Evolutionary conservation across 2,113 vertebrate genomes (phyloP), one percentile per base, ranked within the genome.

Genomic region (Mugil cephalus): DNA sequence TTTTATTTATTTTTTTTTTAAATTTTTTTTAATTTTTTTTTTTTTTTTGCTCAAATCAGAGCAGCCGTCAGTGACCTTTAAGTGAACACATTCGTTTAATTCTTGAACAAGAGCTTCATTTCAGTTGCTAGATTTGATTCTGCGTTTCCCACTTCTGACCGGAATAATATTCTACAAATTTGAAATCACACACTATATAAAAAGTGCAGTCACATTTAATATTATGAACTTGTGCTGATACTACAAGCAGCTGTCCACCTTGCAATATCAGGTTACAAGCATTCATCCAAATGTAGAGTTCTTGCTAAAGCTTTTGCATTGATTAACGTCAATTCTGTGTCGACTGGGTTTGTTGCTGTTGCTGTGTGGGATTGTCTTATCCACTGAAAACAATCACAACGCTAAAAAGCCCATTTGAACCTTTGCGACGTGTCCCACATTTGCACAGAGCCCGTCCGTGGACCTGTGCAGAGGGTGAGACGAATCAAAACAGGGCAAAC

Each of bases 41-140:
- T 48, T n/a, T 13, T 35, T 7, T 4, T 50, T 34, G 42, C 36
- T 63, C 42, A 21, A 53, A 19, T 50, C 11, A n/a, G 18, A 75
- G 40, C 7, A 35, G 19, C 17, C 17, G 18, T 18, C 15, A 4
- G 10, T 46, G 24, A 67, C 64, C 14, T 3, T 47, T 43, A 36
- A 17, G 8, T 50, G 24, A 56, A 43, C 59, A 60, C 11, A 63
- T 77, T 45, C 4, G 24, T 46, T 55, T 24, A 1, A 46, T 42
- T 59, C 30, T 21, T 69, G 38, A 56, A 51, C 42, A 43, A 69
- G 36, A 52, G 45, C 42, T 38, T 69, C 40, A 70, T 62, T 82
- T 58, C 53, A 39, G 30, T 50, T 48, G 8, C 17, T 24, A 30
- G 10, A 19, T 48, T 21, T 30, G 24, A 30, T 30, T 30, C 24